Percentiles rank a stretch among this genome's conserved stretches.
phyloP scores from a whole-genome alignment of 2,113 vertebrate species.

The Columba livia region DNA sequence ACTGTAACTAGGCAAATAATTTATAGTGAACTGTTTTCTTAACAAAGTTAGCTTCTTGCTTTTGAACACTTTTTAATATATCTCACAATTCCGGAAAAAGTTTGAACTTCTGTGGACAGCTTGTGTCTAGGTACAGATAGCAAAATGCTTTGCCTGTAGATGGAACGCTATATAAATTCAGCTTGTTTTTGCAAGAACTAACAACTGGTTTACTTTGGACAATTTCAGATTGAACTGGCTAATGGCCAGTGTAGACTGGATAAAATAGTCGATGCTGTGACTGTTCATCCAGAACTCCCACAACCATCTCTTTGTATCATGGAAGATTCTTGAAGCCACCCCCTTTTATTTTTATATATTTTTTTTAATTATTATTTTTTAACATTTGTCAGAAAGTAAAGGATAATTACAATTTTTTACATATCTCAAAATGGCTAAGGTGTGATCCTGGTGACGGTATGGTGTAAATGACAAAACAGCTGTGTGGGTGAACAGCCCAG shows the following conservation, averaged over 20 bases:
- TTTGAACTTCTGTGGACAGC: not conserved
- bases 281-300: not conserved
- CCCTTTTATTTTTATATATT: too few species aligned
- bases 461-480: not conserved
- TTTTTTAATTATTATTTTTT: not conserved
- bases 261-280: conserved; percentile 16
- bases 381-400: not conserved
- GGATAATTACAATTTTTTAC: not conserved
- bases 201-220: conserved; percentile 6
- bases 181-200: not conserved
- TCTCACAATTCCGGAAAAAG: not conserved
- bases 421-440: not conserved
- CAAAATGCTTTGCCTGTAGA: not conserved
- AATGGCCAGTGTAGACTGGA: not conserved
- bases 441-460: not conserved
- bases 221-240: conserved; percentile 3
- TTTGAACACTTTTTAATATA: not conserved
- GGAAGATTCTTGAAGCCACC: not conserved
- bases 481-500: not conserved
- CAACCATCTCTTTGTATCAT: not conserved
- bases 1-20: not conserved
- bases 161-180: not conserved
- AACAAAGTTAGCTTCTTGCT: not conserved
- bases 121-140: not conserved
- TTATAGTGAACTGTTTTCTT: not conserved